Conservation (phyloP, 2,113 vertebrate genomes). For the Ammodytes dubius region DNA sequence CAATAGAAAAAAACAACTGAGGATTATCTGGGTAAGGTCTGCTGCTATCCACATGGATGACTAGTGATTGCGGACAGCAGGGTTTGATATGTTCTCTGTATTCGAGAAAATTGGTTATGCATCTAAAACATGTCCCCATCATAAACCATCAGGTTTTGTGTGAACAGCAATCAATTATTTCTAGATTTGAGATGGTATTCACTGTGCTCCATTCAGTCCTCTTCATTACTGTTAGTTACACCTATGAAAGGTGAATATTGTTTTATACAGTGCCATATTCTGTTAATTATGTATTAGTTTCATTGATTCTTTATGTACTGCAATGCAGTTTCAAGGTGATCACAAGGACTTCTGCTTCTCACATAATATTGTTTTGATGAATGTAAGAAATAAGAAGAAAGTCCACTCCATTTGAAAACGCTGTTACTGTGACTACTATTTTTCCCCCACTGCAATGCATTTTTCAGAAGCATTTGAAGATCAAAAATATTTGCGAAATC, state of each 20-base stretch:
- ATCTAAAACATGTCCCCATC: background rate
- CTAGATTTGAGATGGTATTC: background rate
- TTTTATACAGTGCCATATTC: background rate
- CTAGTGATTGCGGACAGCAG: background rate
- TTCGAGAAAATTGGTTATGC: background rate
- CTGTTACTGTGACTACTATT: background rate
- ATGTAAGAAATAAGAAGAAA: background rate
- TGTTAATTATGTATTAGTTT: too few species aligned
- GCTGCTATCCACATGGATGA: background rate
- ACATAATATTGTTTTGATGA: background rate
- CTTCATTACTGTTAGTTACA: background rate
- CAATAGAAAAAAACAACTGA: too few species aligned
- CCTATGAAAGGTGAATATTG: background rate
- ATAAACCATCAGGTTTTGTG: background rate
- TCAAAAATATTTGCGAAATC: too few species aligned
- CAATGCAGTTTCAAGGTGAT: too few species aligned
- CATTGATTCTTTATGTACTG: too few species aligned
- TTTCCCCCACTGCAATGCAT: too few species aligned
- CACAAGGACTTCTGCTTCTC: background rate
- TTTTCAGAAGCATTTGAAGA: too few species aligned
- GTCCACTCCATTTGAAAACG: background rate
- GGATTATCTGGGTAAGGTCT: background rate
- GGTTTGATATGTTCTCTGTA: background rate
- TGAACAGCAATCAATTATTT: background rate
- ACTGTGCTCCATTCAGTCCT: background rate